Conservation (phyloP, 2,797 vertebrate genomes). For the Crax fasciolata region DNA sequence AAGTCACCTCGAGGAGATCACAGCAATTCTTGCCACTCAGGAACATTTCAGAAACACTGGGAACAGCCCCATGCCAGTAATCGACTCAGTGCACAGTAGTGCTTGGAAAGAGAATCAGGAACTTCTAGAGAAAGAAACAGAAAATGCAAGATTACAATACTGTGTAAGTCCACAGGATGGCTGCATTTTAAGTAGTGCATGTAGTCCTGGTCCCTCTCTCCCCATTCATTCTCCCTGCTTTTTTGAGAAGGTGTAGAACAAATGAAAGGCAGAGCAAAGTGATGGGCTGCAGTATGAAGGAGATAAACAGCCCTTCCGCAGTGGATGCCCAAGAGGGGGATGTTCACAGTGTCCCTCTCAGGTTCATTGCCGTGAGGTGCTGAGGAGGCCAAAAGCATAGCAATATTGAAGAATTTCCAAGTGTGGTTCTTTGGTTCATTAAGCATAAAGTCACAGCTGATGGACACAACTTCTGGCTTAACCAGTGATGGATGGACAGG, state of each 20-base stretch:
- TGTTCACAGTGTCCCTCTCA: neutral
- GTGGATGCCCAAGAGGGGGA: neutral
- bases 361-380: neutral
- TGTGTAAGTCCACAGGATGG: neutral
- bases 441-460: constrained; percentile 29
- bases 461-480: neutral
- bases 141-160: neutral
- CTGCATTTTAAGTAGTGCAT: neutral
- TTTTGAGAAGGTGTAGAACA: neutral
- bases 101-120: neutral
- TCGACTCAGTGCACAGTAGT: neutral
- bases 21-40: neutral
- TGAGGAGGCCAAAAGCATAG: neutral
- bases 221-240: neutral
- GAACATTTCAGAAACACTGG: neutral
- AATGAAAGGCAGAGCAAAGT: accelerated
- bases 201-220: neutral
- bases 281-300: neutral
- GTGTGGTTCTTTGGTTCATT: neutral
- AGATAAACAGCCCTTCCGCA: neutral
- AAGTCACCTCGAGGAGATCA: neutral
- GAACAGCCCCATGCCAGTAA: neutral
- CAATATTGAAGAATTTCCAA: neutral
- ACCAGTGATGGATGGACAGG: neutral
- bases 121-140: constrained; percentile 2